These are phyloP conservation scores for Glaucomys volans DNA, from an alignment of 2,113 vertebrate species.

Conservation along the genomic window DNA sequence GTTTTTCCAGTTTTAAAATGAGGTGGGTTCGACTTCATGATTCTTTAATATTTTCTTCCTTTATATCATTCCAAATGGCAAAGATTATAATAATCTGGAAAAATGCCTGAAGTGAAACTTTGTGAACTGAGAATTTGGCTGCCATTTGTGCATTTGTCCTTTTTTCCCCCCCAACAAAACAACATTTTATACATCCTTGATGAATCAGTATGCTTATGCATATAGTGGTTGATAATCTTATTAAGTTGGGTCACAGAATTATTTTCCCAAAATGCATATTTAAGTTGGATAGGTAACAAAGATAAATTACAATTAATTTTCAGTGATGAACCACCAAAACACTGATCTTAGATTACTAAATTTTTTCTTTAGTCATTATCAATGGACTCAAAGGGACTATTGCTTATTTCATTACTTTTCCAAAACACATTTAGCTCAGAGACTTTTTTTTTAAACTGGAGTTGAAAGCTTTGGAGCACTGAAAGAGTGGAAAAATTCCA, in stretches of 20 bases:
- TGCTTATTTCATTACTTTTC: conserved; percentile 9
- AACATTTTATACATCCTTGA: not conserved
- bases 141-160: not conserved
- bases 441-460: not conserved
- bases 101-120: not conserved
- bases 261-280: not conserved
- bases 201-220: not conserved
- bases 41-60: conserved; percentile 29
- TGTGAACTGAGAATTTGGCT: not conserved
- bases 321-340: not conserved
- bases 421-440: conserved; percentile 16
- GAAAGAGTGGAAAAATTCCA: not conserved
- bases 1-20: not conserved
- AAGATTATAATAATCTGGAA: not conserved
- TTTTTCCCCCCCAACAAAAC: not conserved
- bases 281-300: not conserved
- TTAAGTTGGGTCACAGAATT: not conserved
- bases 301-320: not conserved
- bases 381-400: not conserved
- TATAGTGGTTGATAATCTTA: not conserved
- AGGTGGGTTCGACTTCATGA: not conserved
- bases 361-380: not conserved
- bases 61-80: not conserved
- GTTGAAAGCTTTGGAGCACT: not conserved
- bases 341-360: not conserved